A percentile compares a stretch with the other conserved stretches of the same genome.
phyloP scores from a whole-genome alignment of 2,888 invertebrate genomes.

The Erannis defoliaria region DNA sequence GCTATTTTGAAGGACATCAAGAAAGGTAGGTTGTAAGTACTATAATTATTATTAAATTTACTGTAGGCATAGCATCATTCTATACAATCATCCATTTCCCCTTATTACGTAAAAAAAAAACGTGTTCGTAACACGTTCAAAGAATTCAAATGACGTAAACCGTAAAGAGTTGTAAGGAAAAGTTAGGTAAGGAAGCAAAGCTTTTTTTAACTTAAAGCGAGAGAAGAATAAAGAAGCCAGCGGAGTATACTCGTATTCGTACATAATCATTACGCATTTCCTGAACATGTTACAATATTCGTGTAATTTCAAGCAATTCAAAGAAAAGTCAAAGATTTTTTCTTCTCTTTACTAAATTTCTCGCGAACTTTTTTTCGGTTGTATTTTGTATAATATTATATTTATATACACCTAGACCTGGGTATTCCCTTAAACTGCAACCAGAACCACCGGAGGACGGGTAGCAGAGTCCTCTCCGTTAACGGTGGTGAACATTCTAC shows the following conservation, averaged over 20 bases:
- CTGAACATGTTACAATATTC: slow-evolving; percentile 1
- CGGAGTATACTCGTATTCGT: neutral
- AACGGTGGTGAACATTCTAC: too few relatives aligned
- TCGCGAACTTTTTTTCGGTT: neutral
- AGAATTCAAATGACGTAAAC: neutral
- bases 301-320: neutral
- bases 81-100: too few relatives aligned
- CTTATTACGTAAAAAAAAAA: neutral
- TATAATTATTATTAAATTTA: too few relatives aligned
- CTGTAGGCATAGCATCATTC: too few relatives aligned
- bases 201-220: neutral
- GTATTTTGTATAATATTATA: too few relatives aligned
- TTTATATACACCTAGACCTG: too few relatives aligned
- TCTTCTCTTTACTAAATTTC: neutral
- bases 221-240: neutral
- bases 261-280: neutral
- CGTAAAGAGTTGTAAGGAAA: neutral
- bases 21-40: too few relatives aligned
- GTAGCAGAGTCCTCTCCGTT: too few relatives aligned
- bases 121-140: neutral
- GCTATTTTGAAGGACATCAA: neutral
- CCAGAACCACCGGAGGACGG: too few relatives aligned
- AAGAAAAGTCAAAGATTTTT: neutral
- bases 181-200: neutral
- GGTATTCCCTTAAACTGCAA: too few relatives aligned